These are phyloP conservation scores for Anguilla anguilla DNA, from an alignment of 2,797 vertebrate species.

Conservation along the genomic window DNA sequence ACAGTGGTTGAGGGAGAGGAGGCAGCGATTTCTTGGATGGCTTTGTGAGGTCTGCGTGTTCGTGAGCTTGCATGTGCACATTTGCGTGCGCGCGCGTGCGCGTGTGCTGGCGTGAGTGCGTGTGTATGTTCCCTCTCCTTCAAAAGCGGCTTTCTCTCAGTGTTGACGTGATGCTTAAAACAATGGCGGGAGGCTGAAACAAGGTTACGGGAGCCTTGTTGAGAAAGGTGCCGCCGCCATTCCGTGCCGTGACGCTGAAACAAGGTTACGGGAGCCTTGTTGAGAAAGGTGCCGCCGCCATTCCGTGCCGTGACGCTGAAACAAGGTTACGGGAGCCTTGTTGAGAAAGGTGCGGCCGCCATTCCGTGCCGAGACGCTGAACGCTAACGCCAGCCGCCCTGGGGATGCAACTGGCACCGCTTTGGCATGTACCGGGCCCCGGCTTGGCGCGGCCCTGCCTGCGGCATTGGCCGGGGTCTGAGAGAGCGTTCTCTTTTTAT, in stretches of 20 bases:
- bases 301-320: no score
- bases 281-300: no score
- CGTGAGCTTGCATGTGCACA: not conserved
- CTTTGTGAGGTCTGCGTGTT: slow-evolving; percentile 3
- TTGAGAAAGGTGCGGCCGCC: not conserved
- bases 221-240: no score
- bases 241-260: no score
- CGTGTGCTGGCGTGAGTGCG: not conserved
- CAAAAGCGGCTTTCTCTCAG: not conserved
- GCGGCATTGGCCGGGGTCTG: slow-evolving; percentile 13
- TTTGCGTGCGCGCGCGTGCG: not conserved
- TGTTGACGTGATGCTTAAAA: not conserved
- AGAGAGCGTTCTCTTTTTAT: slow-evolving; percentile 31
- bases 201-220: not conserved
- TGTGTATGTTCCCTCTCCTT: not conserved
- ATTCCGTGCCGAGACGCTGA: not conserved
- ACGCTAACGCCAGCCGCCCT: not conserved
- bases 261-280: no score
- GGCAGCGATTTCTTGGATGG: slow-evolving; percentile 16
- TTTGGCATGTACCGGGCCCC: slow-evolving; percentile 14
- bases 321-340: not conserved
- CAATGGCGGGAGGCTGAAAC: not conserved
- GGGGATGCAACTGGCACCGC: slow-evolving; percentile 19
- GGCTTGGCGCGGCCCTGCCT: slow-evolving; percentile 27
- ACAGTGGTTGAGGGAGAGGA: slow-evolving; percentile 34